A percentile compares a stretch with the other conserved stretches of the same genome.
Evolutionary conservation across 2,888 invertebrate genomes (phyloP).

Genomic region (Protophormia terraenovae): DNA sequence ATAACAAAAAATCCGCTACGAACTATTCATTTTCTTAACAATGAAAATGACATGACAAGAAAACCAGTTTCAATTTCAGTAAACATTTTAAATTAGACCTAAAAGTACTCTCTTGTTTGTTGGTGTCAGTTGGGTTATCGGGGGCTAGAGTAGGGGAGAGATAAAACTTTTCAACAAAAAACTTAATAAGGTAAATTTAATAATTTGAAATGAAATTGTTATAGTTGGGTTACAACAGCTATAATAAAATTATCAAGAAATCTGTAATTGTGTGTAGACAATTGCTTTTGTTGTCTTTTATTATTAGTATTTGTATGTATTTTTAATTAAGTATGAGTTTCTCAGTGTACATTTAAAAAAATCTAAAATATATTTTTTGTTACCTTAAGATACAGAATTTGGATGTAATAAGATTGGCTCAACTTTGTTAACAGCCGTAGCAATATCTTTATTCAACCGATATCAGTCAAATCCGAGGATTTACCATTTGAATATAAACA

Average conservation of each 20-base stretch:
- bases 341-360: background rate
- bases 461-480: too few relatives aligned
- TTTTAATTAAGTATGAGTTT: background rate
- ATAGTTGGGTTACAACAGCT: background rate
- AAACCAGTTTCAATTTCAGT: slow-evolving; percentile 41
- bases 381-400: too few relatives aligned
- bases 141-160: background rate
- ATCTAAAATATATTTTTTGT: too few relatives aligned
- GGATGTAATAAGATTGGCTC: too few relatives aligned
- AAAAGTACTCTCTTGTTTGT: background rate
- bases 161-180: background rate
- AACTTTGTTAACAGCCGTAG: too few relatives aligned
- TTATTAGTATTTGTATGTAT: background rate
- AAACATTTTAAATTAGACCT: background rate
- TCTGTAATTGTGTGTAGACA: background rate
- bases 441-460: too few relatives aligned
- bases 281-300: background rate
- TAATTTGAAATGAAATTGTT: background rate
- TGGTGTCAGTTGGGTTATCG: background rate
- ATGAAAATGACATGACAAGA: background rate
- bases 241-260: slow-evolving; percentile 33
- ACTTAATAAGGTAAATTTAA: background rate
- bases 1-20: too few relatives aligned
- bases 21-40: background rate
- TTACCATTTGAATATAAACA: too few relatives aligned